Evolutionary conservation across 2,797 vertebrate species (phyloP).

Genomic region (Chaunax sp.): DNA sequence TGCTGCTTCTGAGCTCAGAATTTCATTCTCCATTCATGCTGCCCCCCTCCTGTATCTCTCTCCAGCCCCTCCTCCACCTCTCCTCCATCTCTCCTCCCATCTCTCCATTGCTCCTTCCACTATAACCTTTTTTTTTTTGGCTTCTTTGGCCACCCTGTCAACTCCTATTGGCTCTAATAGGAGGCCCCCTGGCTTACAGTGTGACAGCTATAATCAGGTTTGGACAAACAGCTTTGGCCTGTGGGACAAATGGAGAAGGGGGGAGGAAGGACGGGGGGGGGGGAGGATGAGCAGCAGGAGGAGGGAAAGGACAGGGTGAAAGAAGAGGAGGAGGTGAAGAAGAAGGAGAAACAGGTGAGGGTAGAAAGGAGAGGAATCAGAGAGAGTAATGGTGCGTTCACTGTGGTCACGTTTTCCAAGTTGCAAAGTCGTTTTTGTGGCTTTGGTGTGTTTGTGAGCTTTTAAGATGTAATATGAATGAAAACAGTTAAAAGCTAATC

Average conservation of each 20-base stretch:
- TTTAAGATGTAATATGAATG: too few species aligned
- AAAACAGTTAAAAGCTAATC: too few species aligned
- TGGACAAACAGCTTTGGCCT: constrained; percentile 18
- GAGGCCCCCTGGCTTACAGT: constrained; percentile 19
- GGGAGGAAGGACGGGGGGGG: background rate
- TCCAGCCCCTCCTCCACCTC: background rate
- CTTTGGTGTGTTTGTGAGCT: too few species aligned
- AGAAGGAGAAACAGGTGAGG: background rate
- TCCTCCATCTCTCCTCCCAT: background rate
- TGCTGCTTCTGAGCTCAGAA: constrained; percentile 4
- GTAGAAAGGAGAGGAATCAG: background rate
- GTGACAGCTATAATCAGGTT: constrained; percentile 47
- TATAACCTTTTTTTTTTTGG: background rate
- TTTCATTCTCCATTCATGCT: background rate
- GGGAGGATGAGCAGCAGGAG: background rate
- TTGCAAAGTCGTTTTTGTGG: too few species aligned
- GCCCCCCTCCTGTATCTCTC: background rate
- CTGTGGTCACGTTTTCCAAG: too few species aligned
- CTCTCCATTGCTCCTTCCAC: constrained; percentile 7
- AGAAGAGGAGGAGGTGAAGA: background rate
- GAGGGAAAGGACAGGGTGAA: background rate
- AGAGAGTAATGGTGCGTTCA: background rate
- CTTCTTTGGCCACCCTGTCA: constrained; percentile 31
- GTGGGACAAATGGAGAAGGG: background rate
- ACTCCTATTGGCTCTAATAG: constrained; percentile 32